Evolutionary conservation across 1,140 invertebrate genomes (phyloP).

Genomic region (Aleiodes sp.): DNA sequence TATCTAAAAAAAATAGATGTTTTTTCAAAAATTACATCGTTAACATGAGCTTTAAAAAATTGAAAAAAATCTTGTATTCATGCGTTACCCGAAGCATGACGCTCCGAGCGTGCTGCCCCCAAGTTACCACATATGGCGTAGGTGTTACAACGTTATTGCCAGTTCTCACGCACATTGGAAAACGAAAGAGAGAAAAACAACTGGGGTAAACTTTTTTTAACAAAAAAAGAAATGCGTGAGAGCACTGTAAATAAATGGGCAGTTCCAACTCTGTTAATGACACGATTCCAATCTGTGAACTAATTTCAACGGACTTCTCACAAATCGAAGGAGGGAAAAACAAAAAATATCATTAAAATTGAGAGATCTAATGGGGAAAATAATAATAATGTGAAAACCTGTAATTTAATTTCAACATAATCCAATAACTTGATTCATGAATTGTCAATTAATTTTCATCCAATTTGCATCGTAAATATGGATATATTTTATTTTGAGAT

Average conservation of each 20-base stretch:
- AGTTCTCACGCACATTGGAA: constrained; percentile 5
- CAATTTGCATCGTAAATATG: constrained; percentile 4
- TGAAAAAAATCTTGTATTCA: constrained; percentile 9
- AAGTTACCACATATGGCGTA: constrained; percentile 1
- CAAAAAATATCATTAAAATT: not conserved
- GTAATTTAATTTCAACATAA: constrained; percentile 1
- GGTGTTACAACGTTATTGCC: constrained; percentile 9
- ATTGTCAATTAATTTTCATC: constrained; percentile 4
- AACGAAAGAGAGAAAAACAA: not conserved
- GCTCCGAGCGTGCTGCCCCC: not conserved
- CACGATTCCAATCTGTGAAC: constrained; percentile 12
- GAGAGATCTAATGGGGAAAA: not conserved
- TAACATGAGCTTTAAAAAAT: too few species aligned
- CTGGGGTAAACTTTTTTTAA: not conserved
- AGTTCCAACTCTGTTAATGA: constrained; percentile 5
- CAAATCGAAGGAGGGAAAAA: not conserved
- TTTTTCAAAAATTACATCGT: too few species aligned
- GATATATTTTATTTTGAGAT: not conserved
- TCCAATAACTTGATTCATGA: not conserved
- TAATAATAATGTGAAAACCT: too few species aligned
- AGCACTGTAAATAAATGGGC: constrained; percentile 11
- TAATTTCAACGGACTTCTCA: constrained; percentile 1
- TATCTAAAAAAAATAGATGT: too few species aligned
- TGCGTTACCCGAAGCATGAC: constrained; percentile 13
- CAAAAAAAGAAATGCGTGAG: constrained; percentile 6